Base-by-base conservation (phyloP, 2,797 vertebrate species). In the Odontamblyopus lacepedii region DNA sequence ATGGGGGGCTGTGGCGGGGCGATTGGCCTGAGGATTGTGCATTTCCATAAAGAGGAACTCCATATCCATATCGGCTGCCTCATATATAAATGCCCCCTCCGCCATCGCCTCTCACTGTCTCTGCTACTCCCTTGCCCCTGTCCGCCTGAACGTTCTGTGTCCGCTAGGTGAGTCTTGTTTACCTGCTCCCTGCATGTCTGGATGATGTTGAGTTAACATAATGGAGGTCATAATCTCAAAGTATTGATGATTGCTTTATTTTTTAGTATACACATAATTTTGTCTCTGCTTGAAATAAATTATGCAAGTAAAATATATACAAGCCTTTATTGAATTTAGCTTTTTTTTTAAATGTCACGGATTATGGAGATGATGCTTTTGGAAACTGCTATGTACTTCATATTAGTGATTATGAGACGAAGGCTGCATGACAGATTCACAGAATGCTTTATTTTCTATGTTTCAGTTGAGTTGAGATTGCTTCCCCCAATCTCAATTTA, bases 21-120 rank as follows among this genome's bases (percentile, higher is more conserved):
- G 76, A 92, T 93, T 93, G 93, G 93, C 83, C 90, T 89, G 77
- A 89, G 82, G 81, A 88, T 86, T 77, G 74, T 84, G 77, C 78
- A 87, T 85, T 92, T 92, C 92, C 92, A 91, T 94, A 94, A 93
- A 91, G 75, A 93, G 93, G 86, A 80, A 78, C 80, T 81, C 83
- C 83, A 79, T 80, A 75, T 78, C 80, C 82, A 83, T 78, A 73
- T 85, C 73, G 51, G 72, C 80, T 27, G 51, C 56, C 75, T 78
- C 71, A 0, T 89, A 91, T 93, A 94, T 88, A 92, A 15, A 75
- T 73, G 23, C 59, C 62, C 70, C 81, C 73, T 8, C 7, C 18
- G 71, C 29, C 74, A 71, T 71, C 82, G 72, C 72, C 66, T 80
- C 77, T 64, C 83, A 83, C 76, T 83, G 84, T 64, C 77, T 57